A percentile compares a stretch with the other conserved stretches of the same genome.
Evolutionary conservation across 2,113 vertebrate species (phyloP).

Genomic region (Pluvialis apricaria): DNA sequence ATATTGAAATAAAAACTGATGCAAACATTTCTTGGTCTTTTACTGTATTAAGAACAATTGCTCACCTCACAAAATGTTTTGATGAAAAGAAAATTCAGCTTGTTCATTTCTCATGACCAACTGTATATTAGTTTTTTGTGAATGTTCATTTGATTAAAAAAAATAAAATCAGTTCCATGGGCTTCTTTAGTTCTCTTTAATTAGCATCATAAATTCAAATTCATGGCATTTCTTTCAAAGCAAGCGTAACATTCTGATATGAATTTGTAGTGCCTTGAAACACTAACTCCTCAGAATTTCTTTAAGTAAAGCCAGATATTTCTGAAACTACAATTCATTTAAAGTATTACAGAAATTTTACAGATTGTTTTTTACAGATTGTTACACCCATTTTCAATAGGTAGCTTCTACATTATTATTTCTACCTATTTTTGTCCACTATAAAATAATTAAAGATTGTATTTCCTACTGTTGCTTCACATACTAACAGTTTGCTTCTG

Average conservation of each 20-base stretch:
- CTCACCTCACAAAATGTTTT: neutral
- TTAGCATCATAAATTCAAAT: neutral
- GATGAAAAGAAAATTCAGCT: neutral
- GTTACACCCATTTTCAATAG: neutral
- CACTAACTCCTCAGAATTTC: neutral
- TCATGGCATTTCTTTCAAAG: neutral
- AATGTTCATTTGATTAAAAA: neutral
- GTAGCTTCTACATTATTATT: neutral
- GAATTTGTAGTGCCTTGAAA: neutral
- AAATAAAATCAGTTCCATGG: neutral
- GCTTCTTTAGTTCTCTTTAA: neutral
- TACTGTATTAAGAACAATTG: neutral
- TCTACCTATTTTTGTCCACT: neutral
- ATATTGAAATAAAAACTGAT: neutral
- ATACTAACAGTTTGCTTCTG: neutral
- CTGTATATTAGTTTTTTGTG: neutral
- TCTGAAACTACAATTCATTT: neutral
- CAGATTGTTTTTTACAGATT: neutral
- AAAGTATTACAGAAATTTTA: neutral
- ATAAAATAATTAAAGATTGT: neutral
- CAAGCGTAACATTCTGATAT: neutral
- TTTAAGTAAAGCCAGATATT: neutral
- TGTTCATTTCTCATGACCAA: neutral
- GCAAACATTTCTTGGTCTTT: neutral
- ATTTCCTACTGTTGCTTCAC: neutral